Conservation (phyloP, 2,797 vertebrate genomes). For the Moxostoma hubbsi region DNA sequence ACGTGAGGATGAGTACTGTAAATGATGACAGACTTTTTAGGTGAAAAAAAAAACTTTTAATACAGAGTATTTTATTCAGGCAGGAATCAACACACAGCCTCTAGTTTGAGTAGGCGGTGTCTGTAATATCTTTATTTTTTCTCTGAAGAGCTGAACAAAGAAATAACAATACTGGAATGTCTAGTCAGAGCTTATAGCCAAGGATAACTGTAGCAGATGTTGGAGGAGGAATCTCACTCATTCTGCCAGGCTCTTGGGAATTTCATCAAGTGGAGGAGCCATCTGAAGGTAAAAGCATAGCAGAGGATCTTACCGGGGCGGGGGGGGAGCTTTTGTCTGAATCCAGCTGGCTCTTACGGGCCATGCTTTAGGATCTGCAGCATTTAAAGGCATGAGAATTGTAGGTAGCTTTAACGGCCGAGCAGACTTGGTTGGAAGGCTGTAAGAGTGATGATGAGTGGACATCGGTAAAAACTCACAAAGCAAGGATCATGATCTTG, state of each 20-base stretch:
- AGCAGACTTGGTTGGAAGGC: conserved; percentile 37
- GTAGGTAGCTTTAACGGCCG: conserved; percentile 35
- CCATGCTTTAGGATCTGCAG: conserved; percentile 38
- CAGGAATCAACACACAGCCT: conserved; percentile 35
- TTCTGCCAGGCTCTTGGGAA: conserved; percentile 65
- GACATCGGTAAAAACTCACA: conserved; percentile 28
- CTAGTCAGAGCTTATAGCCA: conserved; percentile 63
- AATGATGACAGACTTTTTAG: no score
- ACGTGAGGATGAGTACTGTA: no score
- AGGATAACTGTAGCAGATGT: conserved; percentile 70
- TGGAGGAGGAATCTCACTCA: conserved; percentile 62
- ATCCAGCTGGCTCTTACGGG: conserved; percentile 53
- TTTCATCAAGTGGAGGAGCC: conserved; percentile 44
- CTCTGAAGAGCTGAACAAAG: conserved; percentile 71
- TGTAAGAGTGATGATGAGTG: conserved; percentile 15
- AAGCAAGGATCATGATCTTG: conserved; percentile 8
- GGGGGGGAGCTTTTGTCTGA: conserved; percentile 53
- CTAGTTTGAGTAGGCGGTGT: conserved; percentile 41
- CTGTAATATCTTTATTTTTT: conserved; percentile 64
- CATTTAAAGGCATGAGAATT: conserved; percentile 18
- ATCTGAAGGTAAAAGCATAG: conserved; percentile 33
- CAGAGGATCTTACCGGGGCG: conserved; percentile 18
- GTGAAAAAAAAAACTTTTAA: conserved; percentile 9
- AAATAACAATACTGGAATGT: conserved; percentile 64
- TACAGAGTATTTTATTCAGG: neutral